Conservation (phyloP, 2,888 invertebrate genomes). For the Nowickia ferox region DNA sequence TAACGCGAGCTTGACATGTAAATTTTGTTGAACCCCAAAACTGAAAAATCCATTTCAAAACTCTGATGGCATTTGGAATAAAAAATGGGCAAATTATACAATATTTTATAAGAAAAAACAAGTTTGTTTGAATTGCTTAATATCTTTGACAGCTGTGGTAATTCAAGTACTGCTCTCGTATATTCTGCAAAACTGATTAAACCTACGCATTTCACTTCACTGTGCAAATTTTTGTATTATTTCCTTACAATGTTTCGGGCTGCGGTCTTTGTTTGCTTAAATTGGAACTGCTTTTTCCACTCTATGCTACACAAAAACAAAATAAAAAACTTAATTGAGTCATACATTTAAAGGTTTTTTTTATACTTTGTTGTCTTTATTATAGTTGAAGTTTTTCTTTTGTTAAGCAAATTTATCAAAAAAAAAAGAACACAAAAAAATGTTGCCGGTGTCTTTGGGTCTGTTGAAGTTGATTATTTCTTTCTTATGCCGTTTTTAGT, state of each 20-base stretch:
- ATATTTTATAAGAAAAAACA: too few relatives aligned
- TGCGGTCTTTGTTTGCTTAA: slow-evolving; percentile 48
- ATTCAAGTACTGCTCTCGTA: not conserved
- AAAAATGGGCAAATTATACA: too few relatives aligned
- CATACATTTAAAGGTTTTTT: slow-evolving; percentile 44
- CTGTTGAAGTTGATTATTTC: slow-evolving; percentile 25
- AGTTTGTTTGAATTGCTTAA: too few relatives aligned
- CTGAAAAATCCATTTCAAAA: not conserved
- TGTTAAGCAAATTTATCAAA: slow-evolving; percentile 56
- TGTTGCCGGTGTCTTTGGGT: slow-evolving; percentile 47
- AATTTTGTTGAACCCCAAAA: not conserved
- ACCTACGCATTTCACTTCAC: slow-evolving; percentile 11
- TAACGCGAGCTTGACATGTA: not conserved
- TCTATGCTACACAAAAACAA: slow-evolving; percentile 1
- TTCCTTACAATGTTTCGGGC: slow-evolving; percentile 27
- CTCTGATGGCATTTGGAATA: too few relatives aligned
- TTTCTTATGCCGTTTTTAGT: slow-evolving; percentile 22
- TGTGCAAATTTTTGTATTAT: not conserved
- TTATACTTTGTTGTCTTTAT: slow-evolving; percentile 32
- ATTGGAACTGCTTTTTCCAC: slow-evolving; percentile 55
- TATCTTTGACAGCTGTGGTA: not conserved
- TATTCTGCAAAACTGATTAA: not conserved
- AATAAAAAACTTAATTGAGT: slow-evolving; percentile 58
- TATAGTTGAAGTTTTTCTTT: slow-evolving; percentile 61
- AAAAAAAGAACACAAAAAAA: slow-evolving; percentile 21